Base-by-base conservation (phyloP, 2,888 invertebrate species). In the Drosophila austrosaltans region DNA sequence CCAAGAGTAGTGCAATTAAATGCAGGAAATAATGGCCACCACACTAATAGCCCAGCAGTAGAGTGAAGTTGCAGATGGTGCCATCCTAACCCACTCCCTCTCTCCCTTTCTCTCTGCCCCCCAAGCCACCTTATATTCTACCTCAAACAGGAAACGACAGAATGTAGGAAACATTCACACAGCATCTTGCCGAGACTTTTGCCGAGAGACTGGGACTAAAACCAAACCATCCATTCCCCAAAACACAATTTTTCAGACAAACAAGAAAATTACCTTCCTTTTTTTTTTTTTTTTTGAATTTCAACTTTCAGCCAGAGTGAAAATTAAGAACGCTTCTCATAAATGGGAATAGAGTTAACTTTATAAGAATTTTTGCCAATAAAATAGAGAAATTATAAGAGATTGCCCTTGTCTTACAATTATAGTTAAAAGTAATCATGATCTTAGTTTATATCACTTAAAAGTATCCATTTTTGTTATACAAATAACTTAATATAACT, bases 11-110 rank as follows among this genome's bases (percentile, higher is more conserved):
- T 86, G 83, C 86, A 89, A 89, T 87, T 87, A 87, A 87, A 87
- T 87, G 76, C 88, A 87, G 89, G 86, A 87, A 89, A 85, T 86
- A 89, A 89, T 89, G 89, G 84, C 82, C 79, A 87, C 87, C 85
- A 72, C 87, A 88, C 73, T 75, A 60, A 62, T 28, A 44, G 57
- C 54, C 61, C 44, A 42, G 53, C 28, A 10, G 16, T 20, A 54
- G 22, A 53, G 57, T 16, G 36, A 63, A 53, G 39, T 48, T 32
- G 28, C 32, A 44, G 32, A 53, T 44, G 53, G 32, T 53, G 32
- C 36, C 36, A 36, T 36, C 10, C 1, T 32, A 32, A 1, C 32
- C 6, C 32, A 3, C 32, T 32, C 32, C 32, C 32, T 32, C 32
- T 6, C 5, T 28, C 28, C 0, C 28, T 28, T 1, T 5, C 5